A percentile compares a stretch with the other conserved stretches of the same genome.
phyloP scores from a whole-genome alignment of 1,140 invertebrate species.

The Belonocnema kinseyi region DNA sequence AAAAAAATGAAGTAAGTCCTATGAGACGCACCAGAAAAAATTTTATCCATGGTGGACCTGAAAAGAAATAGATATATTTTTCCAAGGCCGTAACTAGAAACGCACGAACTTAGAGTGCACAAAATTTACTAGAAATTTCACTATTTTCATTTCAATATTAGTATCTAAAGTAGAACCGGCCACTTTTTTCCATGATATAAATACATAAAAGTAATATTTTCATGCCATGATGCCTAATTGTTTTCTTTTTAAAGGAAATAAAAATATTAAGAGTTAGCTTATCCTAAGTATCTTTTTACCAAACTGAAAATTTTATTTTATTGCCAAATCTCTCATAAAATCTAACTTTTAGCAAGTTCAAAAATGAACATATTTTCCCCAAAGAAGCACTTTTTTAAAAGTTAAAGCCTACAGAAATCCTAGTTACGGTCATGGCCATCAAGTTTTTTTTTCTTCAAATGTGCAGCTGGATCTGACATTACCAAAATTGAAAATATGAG shows the following conservation, averaged over 20 bases:
- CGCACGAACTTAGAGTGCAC: conserved; percentile 16
- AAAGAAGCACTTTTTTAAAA: not conserved
- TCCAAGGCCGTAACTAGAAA: conserved; percentile 22
- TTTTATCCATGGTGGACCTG: not conserved
- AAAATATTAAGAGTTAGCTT: no score
- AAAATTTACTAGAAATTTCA: not conserved
- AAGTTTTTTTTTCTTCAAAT: not conserved
- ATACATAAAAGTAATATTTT: no score
- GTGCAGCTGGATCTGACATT: not conserved
- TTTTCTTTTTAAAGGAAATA: no score
- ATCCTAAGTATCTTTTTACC: no score
- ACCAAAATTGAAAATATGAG: conserved; percentile 12
- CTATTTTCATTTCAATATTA: no score
- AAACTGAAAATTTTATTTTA: no score
- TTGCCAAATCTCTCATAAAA: no score
- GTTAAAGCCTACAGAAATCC: not conserved
- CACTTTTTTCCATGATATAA: no score
- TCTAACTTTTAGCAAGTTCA: no score
- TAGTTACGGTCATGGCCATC: conserved; percentile 19
- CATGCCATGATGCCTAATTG: no score
- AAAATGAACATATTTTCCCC: no score
- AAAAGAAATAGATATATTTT: conserved; percentile 11
- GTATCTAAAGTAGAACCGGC: no score
- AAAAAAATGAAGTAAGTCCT: not conserved
- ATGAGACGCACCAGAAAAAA: conserved; percentile 5